A percentile compares a stretch with the other conserved stretches of the same genome.
Evolutionary conservation across 2,888 invertebrate genomes (phyloP).

Genomic region (Melieria omissa): DNA sequence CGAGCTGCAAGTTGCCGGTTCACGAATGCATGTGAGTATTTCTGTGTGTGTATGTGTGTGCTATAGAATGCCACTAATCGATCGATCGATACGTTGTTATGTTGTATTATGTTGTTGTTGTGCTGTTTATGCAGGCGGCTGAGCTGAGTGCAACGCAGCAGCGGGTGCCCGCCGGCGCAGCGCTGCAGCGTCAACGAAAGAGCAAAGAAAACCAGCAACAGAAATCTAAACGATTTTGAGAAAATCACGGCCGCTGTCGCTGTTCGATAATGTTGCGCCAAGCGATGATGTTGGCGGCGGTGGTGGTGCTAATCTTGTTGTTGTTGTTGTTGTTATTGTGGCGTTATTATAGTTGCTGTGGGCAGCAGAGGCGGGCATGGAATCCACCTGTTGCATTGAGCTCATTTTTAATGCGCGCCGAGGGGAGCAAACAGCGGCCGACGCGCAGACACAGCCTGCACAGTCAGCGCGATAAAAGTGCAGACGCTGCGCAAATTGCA

Average conservation of each 20-base stretch:
- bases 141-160: too few relatives aligned
- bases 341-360: slow-evolving; percentile 15
- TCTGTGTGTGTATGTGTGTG: not conserved
- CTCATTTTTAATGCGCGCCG: slow-evolving; percentile 51
- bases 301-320: slow-evolving; percentile 35
- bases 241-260: slow-evolving; percentile 18
- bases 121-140: too few relatives aligned
- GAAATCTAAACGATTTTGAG: slow-evolving; percentile 27
- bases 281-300: slow-evolving; percentile 41
- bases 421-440: slow-evolving; percentile 34
- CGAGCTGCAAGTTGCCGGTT: not conserved
- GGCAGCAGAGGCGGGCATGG: slow-evolving; percentile 39
- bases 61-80: slow-evolving; percentile 40
- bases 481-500: slow-evolving; percentile 57
- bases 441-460: slow-evolving; percentile 14
- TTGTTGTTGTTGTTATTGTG: slow-evolving; percentile 33
- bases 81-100: slow-evolving; percentile 32
- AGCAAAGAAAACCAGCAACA: not conserved
- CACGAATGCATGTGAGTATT: not conserved
- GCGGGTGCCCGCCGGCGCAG: too few relatives aligned
- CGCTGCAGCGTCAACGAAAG: too few relatives aligned
- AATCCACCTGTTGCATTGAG: slow-evolving; percentile 62
- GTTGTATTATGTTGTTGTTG: not conserved
- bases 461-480: slow-evolving; percentile 18
- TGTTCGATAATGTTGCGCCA: not conserved